Evolutionary conservation across 2,113 vertebrate species (phyloP).

Genomic region (Neotragus moschatus): DNA sequence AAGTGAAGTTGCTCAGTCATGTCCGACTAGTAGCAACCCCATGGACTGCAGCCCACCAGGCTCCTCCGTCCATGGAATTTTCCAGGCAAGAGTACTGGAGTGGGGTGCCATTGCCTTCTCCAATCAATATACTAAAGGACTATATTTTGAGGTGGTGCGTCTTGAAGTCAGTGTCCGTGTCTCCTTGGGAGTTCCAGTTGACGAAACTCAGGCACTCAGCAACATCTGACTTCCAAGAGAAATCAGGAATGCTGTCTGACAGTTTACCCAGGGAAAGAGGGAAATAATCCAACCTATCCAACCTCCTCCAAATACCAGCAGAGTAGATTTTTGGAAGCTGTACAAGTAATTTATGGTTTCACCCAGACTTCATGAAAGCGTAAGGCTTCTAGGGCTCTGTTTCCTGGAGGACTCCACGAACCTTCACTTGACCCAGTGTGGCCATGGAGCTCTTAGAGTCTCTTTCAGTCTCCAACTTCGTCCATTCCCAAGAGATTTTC

Average conservation of each 20-base stretch:
- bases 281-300: neutral
- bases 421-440: neutral
- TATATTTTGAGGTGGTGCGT: neutral
- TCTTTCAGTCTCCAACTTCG: neutral
- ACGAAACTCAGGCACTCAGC: neutral
- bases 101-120: too few species aligned
- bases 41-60: too few species aligned
- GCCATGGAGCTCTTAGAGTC: neutral
- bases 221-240: neutral
- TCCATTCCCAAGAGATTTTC: neutral
- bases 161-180: neutral
- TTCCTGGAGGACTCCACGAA: neutral
- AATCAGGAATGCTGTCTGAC: neutral
- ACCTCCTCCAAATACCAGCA: neutral
- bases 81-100: too few species aligned
- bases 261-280: neutral
- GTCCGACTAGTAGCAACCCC: too few species aligned
- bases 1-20: too few species aligned
- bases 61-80: too few species aligned
- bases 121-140: neutral
- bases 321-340: neutral
- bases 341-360: neutral
- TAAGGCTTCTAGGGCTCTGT: neutral
- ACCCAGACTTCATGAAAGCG: neutral
- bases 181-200: neutral